Base-by-base conservation (phyloP, 2,888 invertebrate species). In the Heliconius ismenius region DNA sequence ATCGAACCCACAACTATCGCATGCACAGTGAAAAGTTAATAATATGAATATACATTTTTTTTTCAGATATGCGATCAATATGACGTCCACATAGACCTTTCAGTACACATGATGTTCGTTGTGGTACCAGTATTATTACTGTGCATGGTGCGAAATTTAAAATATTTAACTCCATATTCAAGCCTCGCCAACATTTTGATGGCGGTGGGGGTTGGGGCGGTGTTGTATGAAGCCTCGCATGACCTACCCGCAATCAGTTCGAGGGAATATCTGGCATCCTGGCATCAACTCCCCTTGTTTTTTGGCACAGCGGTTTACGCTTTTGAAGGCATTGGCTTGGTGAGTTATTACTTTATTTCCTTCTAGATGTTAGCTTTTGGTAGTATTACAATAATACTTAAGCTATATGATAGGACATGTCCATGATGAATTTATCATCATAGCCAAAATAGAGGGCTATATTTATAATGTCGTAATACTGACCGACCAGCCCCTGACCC, bases 241-340 rank as follows among this genome's bases (percentile, higher is more conserved):
- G 96, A 97, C 83, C 90, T 98, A 62, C 97, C 97, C 0, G 87
- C 96, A 0, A 88, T 96, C 0, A 84, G 91, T 0, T 92, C 95
- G 62, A 95, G 97, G 79, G 89, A 88, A 0, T 96, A 95, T 81
- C 90, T 97, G 21, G 96, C 96, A 0, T 90, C 95, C 10, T 95
- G 95, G 91, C 86, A 89, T 78, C 95, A 95, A 78, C 91, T 97
- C 78, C 99, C 99, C 0, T 92, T 99, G 21, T 99, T 97, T 89
- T 98, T 99, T 87, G 99, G 99, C 68, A 99, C 99, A 0, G 98
- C 98, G 36, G 96, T 99, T 76, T 99, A 98, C 90, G 98, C 99
- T 6, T 99, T 99, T 86, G 99, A 99, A 94, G 99, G 99, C 80
- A 99, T 99, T 81, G 97, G 97, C 75, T 90, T 98, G 95, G 98